Conservation (phyloP, 64 coral and sea anemone species). For the Anthopleura sola region DNA sequence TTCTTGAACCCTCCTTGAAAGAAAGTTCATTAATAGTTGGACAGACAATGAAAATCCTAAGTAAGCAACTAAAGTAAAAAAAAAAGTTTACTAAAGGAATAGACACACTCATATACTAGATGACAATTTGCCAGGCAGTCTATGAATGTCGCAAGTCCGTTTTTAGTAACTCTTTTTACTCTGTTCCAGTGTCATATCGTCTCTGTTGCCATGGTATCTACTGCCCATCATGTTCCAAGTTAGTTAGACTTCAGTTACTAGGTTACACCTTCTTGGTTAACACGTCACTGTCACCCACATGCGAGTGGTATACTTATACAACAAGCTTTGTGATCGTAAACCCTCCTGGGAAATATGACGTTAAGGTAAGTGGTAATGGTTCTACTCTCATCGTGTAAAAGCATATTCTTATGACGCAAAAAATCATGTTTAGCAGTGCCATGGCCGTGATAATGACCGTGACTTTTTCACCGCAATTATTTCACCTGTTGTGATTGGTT, state of each 20-base stretch:
- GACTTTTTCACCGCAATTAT: too few species aligned
- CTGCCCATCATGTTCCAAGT: slow-evolving; percentile 22
- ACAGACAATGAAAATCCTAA: not conserved
- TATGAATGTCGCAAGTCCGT: too few species aligned
- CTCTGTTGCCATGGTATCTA: slow-evolving; percentile 47
- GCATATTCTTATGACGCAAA: not conserved
- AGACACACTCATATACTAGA: too few species aligned
- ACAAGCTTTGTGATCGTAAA: slow-evolving; percentile 8
- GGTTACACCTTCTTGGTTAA: slow-evolving; percentile 17
- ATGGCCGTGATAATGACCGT: too few species aligned
- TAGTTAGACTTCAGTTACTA: slow-evolving; percentile 4
- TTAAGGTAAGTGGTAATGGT: slow-evolving; percentile 19
- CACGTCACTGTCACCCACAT: not conserved
- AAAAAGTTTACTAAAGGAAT: too few species aligned
- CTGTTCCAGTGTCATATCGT: not conserved
- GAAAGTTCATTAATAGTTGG: not conserved
- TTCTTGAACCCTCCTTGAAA: not conserved
- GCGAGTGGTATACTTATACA: slow-evolving; percentile 21
- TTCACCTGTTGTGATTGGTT: too few species aligned
- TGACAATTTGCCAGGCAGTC: too few species aligned
- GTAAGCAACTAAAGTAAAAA: not conserved
- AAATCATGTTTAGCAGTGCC: not conserved
- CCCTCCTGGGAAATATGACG: slow-evolving; percentile 24
- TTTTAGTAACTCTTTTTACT: not conserved
- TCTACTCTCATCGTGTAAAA: not conserved